Evolutionary conservation across 2,113 vertebrate species (phyloP), one percentile per base, ranked within the genome.

Genomic region (Lates calcarifer): DNA sequence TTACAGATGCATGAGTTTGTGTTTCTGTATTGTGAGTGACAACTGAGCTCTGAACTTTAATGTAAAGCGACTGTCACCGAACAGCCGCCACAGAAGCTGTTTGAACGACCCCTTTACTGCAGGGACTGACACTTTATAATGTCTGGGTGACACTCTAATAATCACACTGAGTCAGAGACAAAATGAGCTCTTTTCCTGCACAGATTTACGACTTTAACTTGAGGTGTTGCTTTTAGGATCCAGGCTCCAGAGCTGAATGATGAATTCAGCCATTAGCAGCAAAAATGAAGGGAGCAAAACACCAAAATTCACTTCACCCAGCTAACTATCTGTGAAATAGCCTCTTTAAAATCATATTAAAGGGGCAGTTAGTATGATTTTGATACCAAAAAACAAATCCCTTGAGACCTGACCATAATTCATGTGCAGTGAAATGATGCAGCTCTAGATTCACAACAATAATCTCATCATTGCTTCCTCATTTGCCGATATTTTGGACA

Each of bases 241-340:
- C 12, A 12, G 0, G 9, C 29, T 81, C 35, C 33, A 11, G 14
- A 70, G 64, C 39, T 67, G 12, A 41, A 66, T 39, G 75, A 76
- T 77, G 33, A 51, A 80, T 80, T 72, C 20, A 47, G 24, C 68
- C 77, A 81, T 83, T 67, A 55, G 35, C 29, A 31, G 39, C 37
- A 13, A 68, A 67, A 26, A 26, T 18, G 24, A 18, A 5, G 18
- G 29, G 75, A 56, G 43, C 35, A 55, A 69, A 20, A 74, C 9
- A 24, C 62, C 35, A 17, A 37, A 31, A 49, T 13, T 31, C 31
- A 37, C 26, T 29, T 79, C 64, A 64, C 70, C 51, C 58, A 70
- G 51, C 28, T 79, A 75, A 82, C 65, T 68, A 28, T 73, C 66
- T 74, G 69, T 79, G 61, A 62, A 76, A 76, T 87, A 41, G 24